Evolutionary conservation across 2,888 invertebrate genomes (phyloP).

Genomic region (Heliconius charithonia): DNA sequence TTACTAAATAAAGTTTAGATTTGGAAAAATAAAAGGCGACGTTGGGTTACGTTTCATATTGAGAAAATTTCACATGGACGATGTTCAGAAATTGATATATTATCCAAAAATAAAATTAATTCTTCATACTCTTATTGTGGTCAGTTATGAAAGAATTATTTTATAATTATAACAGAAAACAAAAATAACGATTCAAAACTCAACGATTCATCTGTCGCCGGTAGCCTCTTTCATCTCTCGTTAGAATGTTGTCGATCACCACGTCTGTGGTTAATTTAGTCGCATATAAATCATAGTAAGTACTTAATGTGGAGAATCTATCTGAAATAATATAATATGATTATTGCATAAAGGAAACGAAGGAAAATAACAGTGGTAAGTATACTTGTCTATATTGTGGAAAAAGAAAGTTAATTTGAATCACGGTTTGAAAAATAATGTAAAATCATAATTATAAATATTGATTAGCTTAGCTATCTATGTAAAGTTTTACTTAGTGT

Average conservation of each 20-base stretch:
- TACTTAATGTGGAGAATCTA: not conserved
- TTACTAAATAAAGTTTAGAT: not conserved
- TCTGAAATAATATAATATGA: not conserved
- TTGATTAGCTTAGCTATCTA: too few species aligned
- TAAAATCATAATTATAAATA: too few species aligned
- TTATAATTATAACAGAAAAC: slow-evolving; percentile 6
- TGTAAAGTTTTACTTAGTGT: too few species aligned
- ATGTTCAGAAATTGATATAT: not conserved
- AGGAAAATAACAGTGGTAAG: too few species aligned
- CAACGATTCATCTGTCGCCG: slow-evolving; percentile 33
- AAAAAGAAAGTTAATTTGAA: too few species aligned
- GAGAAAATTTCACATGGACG: not conserved
- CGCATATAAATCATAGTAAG: slow-evolving; percentile 42
- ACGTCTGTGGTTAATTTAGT: slow-evolving; percentile 66
- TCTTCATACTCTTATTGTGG: not conserved
- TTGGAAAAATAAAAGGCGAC: not conserved
- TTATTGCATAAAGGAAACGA: not conserved
- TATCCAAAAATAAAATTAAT: not conserved
- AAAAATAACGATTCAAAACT: slow-evolving; percentile 27
- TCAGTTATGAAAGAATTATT: not conserved
- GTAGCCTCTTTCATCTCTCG: slow-evolving; percentile 29
- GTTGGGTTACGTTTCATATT: not conserved
- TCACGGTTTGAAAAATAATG: too few species aligned
- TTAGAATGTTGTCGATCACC: slow-evolving; percentile 62
- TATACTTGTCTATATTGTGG: too few species aligned